phyloP scores from a whole-genome alignment of 2,888 invertebrate genomes.

The Coleophora flavipennella region DNA sequence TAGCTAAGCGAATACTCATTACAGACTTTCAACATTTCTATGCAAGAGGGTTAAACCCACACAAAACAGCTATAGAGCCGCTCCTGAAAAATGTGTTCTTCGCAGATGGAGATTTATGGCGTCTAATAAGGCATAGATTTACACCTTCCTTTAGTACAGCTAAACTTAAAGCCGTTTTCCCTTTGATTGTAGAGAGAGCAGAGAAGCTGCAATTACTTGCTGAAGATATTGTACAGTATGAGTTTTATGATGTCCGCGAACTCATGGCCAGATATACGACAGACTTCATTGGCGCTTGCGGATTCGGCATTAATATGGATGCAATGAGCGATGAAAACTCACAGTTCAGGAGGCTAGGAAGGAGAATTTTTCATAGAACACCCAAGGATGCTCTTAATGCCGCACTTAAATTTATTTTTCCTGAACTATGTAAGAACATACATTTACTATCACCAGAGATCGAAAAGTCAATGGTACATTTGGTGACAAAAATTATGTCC shows the following conservation, averaged over 20 bases:
- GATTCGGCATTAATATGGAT: conserved; percentile 56
- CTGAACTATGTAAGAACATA: conserved; percentile 43
- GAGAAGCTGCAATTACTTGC: conserved; percentile 44
- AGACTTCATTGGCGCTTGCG: conserved; percentile 58
- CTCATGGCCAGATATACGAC: conserved; percentile 60
- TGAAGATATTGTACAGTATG: conserved; percentile 32
- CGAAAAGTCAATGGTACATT: conserved; percentile 34
- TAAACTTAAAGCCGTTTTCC: conserved; percentile 58
- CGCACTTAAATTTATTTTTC: conserved; percentile 43
- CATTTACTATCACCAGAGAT: conserved; percentile 38
- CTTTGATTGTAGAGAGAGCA: conserved; percentile 49
- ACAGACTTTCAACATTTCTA: conserved; percentile 49
- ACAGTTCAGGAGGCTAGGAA: conserved; percentile 48
- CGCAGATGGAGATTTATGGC: conserved; percentile 57
- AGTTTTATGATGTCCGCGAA: conserved; percentile 47
- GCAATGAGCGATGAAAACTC: conserved; percentile 47
- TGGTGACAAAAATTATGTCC: conserved; percentile 39
- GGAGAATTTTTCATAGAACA: conserved; percentile 44
- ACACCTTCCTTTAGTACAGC: conserved; percentile 54
- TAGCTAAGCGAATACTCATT: conserved; percentile 45
- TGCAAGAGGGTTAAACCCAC: conserved; percentile 43
- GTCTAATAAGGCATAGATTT: conserved; percentile 47
- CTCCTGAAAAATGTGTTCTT: conserved; percentile 52
- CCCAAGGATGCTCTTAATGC: conserved; percentile 35
- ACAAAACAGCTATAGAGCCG: conserved; percentile 47